These are phyloP conservation scores for Pseudomyrmex dendroicus DNA, from an alignment of 1,140 invertebrate genomes.

Conservation along the genomic window DNA sequence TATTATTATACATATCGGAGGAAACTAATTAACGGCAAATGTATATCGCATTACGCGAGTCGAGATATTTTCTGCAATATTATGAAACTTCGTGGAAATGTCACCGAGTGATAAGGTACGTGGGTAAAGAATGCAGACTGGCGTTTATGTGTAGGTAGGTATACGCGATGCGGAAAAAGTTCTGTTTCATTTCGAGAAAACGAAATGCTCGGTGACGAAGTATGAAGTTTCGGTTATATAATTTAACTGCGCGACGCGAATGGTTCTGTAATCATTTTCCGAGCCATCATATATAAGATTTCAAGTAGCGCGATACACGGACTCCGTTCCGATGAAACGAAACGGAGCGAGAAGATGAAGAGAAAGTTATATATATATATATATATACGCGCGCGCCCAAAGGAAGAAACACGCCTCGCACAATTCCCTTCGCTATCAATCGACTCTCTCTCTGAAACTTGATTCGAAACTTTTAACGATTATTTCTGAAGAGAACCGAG, in stretches of 20 bases:
- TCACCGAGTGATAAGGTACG: not conserved
- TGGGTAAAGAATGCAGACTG: not conserved
- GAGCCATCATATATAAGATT: slow-evolving; percentile 23
- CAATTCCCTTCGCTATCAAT: no score
- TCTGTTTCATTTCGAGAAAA: not conserved
- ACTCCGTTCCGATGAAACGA: not conserved
- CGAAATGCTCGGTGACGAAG: not conserved
- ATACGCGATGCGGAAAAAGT: not conserved
- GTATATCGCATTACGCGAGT: not conserved
- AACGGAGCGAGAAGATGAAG: not conserved
- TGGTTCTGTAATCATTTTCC: not conserved
- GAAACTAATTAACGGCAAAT: not conserved
- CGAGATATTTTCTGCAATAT: not conserved
- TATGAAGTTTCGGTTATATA: slow-evolving; percentile 5
- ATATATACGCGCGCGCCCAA: not conserved
- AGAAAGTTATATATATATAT: not conserved
- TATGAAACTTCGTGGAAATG: not conserved
- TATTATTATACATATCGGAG: not conserved
- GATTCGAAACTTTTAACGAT: slow-evolving; percentile 23
- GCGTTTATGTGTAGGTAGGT: not conserved
- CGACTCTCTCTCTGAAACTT: slow-evolving; percentile 3
- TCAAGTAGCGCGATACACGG: not conserved
- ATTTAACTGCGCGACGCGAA: not conserved
- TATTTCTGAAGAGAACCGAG: not conserved
- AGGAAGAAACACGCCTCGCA: no score